Percentiles rank a stretch among this genome's conserved stretches.
These are phyloP conservation scores for Seriola quinqueradiata DNA, from an alignment of 2,113 vertebrate genomes.

Conservation along the genomic window DNA sequence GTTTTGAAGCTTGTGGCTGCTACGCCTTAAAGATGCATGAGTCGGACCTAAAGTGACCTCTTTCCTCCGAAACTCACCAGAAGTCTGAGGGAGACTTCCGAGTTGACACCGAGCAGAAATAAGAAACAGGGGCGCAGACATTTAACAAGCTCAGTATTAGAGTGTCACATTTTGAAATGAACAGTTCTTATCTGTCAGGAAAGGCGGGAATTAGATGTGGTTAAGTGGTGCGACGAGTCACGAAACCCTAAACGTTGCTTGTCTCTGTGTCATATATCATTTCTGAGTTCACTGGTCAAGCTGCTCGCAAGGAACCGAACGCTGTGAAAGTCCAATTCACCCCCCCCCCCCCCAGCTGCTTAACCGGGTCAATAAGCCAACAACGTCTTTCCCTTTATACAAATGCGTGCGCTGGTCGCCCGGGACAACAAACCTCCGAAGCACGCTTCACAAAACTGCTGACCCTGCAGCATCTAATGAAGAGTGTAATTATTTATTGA, in stretches of 20 bases:
- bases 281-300: not conserved
- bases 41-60: conserved; percentile 51
- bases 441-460: conserved; percentile 50
- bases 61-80: conserved; percentile 21
- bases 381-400: not conserved
- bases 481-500: conserved; percentile 89
- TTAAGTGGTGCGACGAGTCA: not conserved
- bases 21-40: conserved; percentile 52
- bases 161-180: conserved; percentile 11
- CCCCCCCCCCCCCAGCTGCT: conserved; percentile 4
- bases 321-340: not conserved
- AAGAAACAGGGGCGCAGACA: too few species aligned
- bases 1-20: conserved; percentile 44
- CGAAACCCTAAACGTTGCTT: not conserved
- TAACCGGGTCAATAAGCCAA: conserved; percentile 58
- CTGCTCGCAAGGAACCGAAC: not conserved
- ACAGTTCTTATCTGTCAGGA: conserved; percentile 11
- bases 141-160: not conserved
- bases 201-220: not conserved
- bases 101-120: conserved; percentile 13
- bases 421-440: conserved; percentile 29
- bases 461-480: conserved; percentile 87
- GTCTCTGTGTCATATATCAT: not conserved
- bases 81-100: conserved; percentile 11
- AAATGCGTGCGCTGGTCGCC: conserved; percentile 5